These are phyloP conservation scores for Elmis aenea DNA, from an alignment of 2,888 invertebrate genomes.

Conservation along the genomic window DNA sequence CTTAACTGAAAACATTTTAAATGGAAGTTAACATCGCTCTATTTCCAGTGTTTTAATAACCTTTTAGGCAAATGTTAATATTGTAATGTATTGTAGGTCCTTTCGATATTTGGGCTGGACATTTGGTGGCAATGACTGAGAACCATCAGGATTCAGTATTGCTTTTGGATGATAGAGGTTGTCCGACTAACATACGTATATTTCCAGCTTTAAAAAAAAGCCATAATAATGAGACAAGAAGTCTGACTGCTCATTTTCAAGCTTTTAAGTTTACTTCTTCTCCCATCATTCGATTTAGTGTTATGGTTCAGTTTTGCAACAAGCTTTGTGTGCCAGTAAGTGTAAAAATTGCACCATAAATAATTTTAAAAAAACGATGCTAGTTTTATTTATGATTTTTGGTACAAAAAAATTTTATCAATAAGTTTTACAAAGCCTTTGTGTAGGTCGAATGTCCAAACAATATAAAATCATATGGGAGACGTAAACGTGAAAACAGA, in stretches of 20 bases:
- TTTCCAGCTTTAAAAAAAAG: constrained; percentile 49
- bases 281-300: constrained; percentile 75
- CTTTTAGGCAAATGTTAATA: too few relatives aligned
- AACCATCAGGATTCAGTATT: constrained; percentile 69
- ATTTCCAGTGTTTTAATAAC: too few relatives aligned
- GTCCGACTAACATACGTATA: constrained; percentile 65
- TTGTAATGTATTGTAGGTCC: constrained; percentile 35
- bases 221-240: constrained; percentile 35
- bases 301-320: constrained; percentile 78
- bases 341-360: constrained; percentile 13
- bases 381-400: constrained; percentile 1
- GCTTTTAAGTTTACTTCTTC: constrained; percentile 85
- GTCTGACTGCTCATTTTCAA: constrained; percentile 63
- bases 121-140: constrained; percentile 73
- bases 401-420: too few relatives aligned
- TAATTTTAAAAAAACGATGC: background rate
- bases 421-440: too few relatives aligned
- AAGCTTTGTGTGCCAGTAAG: constrained; percentile 61
- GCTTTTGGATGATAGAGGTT: constrained; percentile 71
- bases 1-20: constrained; percentile 2
- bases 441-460: constrained; percentile 45
- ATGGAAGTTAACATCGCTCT: background rate
- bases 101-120: constrained; percentile 68
- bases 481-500: constrained; percentile 34
- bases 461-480: constrained; percentile 38